phyloP scores from a whole-genome alignment of 2,888 invertebrate genomes.

The Macrophya annulata region DNA sequence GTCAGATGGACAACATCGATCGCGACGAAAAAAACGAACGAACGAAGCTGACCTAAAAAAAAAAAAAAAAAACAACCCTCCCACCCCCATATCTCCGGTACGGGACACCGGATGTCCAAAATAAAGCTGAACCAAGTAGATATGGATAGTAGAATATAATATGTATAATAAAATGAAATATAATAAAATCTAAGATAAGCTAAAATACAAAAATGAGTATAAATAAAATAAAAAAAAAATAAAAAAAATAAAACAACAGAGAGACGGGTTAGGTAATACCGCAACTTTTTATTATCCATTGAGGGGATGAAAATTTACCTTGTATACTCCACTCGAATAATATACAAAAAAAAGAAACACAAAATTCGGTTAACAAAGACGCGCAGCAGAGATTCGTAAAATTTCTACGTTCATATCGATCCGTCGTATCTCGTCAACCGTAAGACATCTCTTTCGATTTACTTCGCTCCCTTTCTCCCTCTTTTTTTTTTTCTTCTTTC shows the following conservation, averaged over 20 bases:
- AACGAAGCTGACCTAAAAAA: background rate
- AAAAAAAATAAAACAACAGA: background rate
- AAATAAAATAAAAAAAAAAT: background rate
- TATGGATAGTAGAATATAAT: background rate
- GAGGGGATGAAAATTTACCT: background rate
- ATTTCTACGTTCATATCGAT: constrained; percentile 56
- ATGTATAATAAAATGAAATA: background rate
- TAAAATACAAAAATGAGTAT: background rate
- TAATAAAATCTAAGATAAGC: background rate
- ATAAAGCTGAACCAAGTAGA: background rate
- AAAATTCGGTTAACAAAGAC: background rate
- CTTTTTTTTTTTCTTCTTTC: constrained; percentile 49
- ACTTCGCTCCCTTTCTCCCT: background rate
- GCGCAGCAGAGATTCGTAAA: constrained; percentile 51
- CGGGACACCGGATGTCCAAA: background rate
- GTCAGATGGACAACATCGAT: constrained; percentile 12
- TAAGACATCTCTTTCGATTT: constrained; percentile 51
- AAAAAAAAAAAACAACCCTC: background rate
- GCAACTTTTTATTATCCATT: background rate
- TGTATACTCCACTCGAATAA: background rate
- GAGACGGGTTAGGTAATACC: background rate
- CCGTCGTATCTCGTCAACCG: constrained; percentile 49
- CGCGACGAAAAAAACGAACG: background rate
- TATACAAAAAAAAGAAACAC: background rate
- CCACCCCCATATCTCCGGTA: background rate